Conservation (phyloP, 2,113 vertebrate species). For the Sminthopsis crassicaudata region DNA sequence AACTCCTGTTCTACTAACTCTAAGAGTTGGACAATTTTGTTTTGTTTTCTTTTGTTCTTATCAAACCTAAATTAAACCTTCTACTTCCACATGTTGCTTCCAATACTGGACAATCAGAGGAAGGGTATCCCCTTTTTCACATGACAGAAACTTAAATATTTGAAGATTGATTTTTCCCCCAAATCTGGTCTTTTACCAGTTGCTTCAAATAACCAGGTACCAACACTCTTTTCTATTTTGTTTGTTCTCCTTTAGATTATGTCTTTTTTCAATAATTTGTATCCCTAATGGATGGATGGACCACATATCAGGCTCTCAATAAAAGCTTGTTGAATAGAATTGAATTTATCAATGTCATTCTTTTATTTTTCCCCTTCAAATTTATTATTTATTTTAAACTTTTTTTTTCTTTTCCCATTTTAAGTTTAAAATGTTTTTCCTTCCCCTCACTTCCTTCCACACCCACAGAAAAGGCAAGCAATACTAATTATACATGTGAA, state of each 20-base stretch:
- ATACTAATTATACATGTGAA: too few relatives aligned
- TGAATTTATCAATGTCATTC: neutral
- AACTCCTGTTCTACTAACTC: neutral
- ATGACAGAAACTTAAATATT: neutral
- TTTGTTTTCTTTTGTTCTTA: neutral
- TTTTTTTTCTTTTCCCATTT: neutral
- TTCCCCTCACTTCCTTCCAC: neutral
- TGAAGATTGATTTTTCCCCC: neutral
- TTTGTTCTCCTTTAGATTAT: neutral
- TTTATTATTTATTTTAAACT: neutral
- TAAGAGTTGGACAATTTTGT: neutral
- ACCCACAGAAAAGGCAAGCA: neutral
- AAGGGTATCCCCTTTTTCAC: neutral
- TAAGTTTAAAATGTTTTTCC: neutral
- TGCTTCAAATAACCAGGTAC: neutral
- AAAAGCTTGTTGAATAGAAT: neutral
- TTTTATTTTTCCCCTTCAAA: too few relatives aligned
- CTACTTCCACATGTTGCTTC: neutral
- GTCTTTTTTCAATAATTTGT: neutral
- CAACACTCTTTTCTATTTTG: neutral
- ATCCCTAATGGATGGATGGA: too few relatives aligned
- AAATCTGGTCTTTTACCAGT: neutral
- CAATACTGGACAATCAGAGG: neutral
- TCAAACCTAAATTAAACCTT: neutral
- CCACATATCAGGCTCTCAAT: neutral